Evolutionary conservation across 2,888 invertebrate genomes (phyloP), one percentile per base, ranked within the genome.

Genomic region (Harmothoe impar): DNA sequence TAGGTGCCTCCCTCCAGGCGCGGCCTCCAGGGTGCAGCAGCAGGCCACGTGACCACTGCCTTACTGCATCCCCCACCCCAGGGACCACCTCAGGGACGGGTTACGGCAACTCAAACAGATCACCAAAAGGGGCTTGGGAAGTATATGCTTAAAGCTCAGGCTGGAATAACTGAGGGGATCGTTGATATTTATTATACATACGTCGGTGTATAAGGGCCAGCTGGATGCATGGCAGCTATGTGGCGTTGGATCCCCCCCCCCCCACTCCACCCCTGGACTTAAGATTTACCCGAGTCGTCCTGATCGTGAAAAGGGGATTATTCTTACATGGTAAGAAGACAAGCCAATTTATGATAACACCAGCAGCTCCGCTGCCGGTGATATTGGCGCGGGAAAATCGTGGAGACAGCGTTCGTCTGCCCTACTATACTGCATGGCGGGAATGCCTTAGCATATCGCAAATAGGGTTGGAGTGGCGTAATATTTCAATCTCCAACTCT

Each of bases 191-290:
- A 43, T 43, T 43, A 43, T 43, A 43, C 43, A 43, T 43, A 43
- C 25, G n/a, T 78, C 29, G n/a, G 62, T 62, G 12, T 62, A n/a
- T n/a, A 62, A 3, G 10, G 43, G 10, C 43, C 43, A 62, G 20
- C 62, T 62, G 72, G 84, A 84, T 84, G 84, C 84, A 51, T 35
- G 51, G n/a, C 84, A 84, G 84, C 23, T 84, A 84, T 84, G 43
- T 84, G 51, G 84, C 84, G 84, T 84, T 43, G 51, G 84, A 84
- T 84, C 78, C 17, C 84, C 10, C 43, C 43, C 43, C 3, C 43
- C 43, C 43, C 43, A 3, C 43, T 43, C 43, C 43, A 43, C 43
- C 43, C 43, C 33, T 0, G 20, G 84, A 35, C 43, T 84, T 84
- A 51, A 51, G 84, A 23, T 20, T 35, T 84, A 12, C 84, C 84